phyloP scores from a whole-genome alignment of 2,888 invertebrate species.

The Diloba caeruleocephala region DNA sequence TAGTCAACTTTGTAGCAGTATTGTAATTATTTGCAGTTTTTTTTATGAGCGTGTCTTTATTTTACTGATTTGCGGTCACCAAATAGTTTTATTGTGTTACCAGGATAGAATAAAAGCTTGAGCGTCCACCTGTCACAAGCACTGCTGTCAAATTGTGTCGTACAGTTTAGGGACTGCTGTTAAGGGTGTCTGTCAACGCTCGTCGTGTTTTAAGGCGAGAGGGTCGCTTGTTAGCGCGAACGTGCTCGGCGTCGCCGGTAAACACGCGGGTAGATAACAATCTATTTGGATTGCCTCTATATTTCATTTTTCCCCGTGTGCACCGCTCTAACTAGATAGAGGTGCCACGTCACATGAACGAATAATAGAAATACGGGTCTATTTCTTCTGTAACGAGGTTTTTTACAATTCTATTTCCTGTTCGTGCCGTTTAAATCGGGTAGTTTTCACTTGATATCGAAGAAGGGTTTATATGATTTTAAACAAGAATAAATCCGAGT shows the following conservation, averaged over 20 bases:
- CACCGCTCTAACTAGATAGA: constrained; percentile 86
- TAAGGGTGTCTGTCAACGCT: constrained; percentile 74
- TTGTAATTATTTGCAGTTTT: constrained; percentile 10
- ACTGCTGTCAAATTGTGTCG: constrained; percentile 73
- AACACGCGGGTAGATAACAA: constrained; percentile 89
- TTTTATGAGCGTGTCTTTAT: constrained; percentile 8
- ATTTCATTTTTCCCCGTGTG: constrained; percentile 87
- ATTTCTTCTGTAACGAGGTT: constrained; percentile 71
- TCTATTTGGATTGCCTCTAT: constrained; percentile 89
- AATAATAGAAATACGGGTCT: constrained; percentile 82
- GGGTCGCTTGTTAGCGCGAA: constrained; percentile 85
- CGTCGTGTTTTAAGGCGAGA: constrained; percentile 72
- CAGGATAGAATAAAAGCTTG: constrained; percentile 60
- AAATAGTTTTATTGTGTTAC: constrained; percentile 45
- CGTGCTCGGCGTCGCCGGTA: constrained; percentile 86
- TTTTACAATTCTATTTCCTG: constrained; percentile 51
- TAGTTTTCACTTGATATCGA: constrained; percentile 14
- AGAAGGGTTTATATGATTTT: constrained; percentile 9
- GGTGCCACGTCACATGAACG: constrained; percentile 69
- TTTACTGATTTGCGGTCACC: constrained; percentile 26
- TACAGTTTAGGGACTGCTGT: constrained; percentile 61
- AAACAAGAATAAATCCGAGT: too few relatives aligned
- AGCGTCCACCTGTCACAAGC: constrained; percentile 81
- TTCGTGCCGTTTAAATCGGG: constrained; percentile 41
- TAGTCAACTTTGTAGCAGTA: too few relatives aligned